Percentiles rank a stretch among this genome's conserved stretches.
Conservation (phyloP, 2,797 vertebrate genomes). For the Aotus griseimembra region DNA sequence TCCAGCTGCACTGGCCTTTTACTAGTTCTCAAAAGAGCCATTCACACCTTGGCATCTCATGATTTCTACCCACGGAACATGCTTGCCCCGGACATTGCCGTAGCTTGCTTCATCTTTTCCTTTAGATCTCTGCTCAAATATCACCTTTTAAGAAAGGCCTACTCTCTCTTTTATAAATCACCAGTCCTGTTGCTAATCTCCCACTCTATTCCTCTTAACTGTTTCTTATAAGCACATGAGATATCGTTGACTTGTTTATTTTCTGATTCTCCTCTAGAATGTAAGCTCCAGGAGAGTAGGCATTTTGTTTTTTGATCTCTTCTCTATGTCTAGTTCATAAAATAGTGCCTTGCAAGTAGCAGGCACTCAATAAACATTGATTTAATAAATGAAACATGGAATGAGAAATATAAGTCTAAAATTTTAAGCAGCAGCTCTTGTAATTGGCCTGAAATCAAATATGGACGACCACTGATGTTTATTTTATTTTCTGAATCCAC, state of each 20-base stretch:
- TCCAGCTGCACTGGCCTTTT: not conserved
- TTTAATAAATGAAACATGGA: conserved; percentile 31
- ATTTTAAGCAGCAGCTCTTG: not conserved
- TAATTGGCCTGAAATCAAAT: not conserved
- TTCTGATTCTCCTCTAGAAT: not conserved
- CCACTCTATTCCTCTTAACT: not conserved
- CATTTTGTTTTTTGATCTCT: not conserved
- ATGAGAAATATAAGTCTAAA: not conserved
- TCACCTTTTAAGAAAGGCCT: not conserved
- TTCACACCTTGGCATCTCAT: not conserved
- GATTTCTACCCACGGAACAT: not conserved
- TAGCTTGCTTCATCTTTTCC: not conserved
- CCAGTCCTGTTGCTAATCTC: not conserved
- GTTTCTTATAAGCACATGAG: not conserved
- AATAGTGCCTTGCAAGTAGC: not conserved
- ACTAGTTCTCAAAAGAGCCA: not conserved
- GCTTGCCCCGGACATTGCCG: not conserved
- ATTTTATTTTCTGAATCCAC: conserved; percentile 10
- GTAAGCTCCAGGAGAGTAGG: not conserved
- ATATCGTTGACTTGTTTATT: not conserved
- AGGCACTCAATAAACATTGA: not conserved
- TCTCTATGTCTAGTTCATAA: not conserved
- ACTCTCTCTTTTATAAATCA: not conserved
- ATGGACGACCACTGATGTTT: not conserved
- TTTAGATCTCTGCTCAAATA: not conserved